Evolutionary conservation across 2,113 vertebrate species (phyloP).

Genomic region (Mugil cephalus): DNA sequence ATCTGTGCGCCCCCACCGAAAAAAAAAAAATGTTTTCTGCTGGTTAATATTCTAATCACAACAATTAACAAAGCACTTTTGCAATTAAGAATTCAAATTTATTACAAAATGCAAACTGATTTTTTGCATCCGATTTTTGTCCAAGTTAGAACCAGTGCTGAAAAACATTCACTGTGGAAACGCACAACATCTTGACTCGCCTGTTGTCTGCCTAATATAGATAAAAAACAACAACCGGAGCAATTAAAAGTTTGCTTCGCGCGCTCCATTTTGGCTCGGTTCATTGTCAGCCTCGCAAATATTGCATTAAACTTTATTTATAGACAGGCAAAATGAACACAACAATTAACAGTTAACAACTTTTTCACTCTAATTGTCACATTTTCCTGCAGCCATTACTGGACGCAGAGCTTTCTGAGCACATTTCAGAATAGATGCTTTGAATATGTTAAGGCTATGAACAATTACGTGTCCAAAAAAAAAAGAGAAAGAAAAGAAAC

Average conservation of each 20-base stretch:
- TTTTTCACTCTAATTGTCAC: neutral
- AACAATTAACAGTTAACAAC: neutral
- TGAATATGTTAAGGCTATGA: neutral
- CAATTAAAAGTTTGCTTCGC: slow-evolving; percentile 30
- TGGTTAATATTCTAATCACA: slow-evolving; percentile 27
- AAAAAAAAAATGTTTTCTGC: slow-evolving; percentile 4
- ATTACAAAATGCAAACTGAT: slow-evolving; percentile 5
- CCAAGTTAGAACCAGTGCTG: too few relatives aligned
- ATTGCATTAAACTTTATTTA: slow-evolving; percentile 4
- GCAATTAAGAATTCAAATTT: slow-evolving; percentile 9
- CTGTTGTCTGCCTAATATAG: neutral
- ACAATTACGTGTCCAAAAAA: neutral
- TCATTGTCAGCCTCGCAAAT: slow-evolving; percentile 4
- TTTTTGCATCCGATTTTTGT: too few relatives aligned
- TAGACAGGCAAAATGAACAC: neutral
- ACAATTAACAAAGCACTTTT: slow-evolving; percentile 17
- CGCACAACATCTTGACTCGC: slow-evolving; percentile 23
- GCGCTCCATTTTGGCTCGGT: neutral
- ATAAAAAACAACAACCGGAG: neutral
- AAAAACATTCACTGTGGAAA: neutral
- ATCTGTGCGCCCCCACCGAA: slow-evolving; percentile 1
- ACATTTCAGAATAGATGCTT: neutral
- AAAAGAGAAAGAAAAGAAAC: neutral
- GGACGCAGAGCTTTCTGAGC: too few relatives aligned
- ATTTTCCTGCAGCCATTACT: neutral